phyloP scores from a whole-genome alignment of 1,140 invertebrate species.

The Psix sp. region DNA sequence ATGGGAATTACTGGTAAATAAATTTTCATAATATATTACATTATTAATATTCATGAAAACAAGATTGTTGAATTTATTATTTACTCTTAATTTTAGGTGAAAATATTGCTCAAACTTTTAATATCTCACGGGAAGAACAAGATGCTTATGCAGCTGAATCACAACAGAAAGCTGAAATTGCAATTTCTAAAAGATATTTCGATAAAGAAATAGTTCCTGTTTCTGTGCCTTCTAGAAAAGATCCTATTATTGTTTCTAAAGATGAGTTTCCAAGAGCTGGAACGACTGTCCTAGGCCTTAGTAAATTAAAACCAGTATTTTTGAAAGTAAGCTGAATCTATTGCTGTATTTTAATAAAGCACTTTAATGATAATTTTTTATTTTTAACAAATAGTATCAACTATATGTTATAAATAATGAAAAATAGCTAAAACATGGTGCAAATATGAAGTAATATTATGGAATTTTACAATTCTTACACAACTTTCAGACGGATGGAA shows the following conservation, averaged over 20 bases:
- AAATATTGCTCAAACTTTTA: slow-evolving; percentile 85
- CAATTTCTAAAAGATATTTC: slow-evolving; percentile 83
- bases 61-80: not conserved
- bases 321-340: slow-evolving; percentile 73
- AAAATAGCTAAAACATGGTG: too few relatives aligned
- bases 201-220: slow-evolving; percentile 84
- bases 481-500: slow-evolving; percentile 77
- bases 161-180: slow-evolving; percentile 83
- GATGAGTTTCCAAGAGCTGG: slow-evolving; percentile 85
- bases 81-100: slow-evolving; percentile 79
- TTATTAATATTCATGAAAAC: too few relatives aligned
- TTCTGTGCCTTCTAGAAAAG: slow-evolving; percentile 76
- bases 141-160: slow-evolving; percentile 85
- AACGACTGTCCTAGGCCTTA: slow-evolving; percentile 79
- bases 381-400: too few relatives aligned
- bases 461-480: not conserved
- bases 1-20: slow-evolving; percentile 94
- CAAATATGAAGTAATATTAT: too few relatives aligned
- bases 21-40: too few relatives aligned
- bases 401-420: too few relatives aligned
- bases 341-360: too few relatives aligned
- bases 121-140: slow-evolving; percentile 85
- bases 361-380: too few relatives aligned
- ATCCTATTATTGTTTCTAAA: slow-evolving; percentile 74
- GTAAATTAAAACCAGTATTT: slow-evolving; percentile 82